Evolutionary conservation across 2,113 vertebrate genomes (phyloP), one percentile per base, ranked within the genome.

Genomic region (Rallus limicola): DNA sequence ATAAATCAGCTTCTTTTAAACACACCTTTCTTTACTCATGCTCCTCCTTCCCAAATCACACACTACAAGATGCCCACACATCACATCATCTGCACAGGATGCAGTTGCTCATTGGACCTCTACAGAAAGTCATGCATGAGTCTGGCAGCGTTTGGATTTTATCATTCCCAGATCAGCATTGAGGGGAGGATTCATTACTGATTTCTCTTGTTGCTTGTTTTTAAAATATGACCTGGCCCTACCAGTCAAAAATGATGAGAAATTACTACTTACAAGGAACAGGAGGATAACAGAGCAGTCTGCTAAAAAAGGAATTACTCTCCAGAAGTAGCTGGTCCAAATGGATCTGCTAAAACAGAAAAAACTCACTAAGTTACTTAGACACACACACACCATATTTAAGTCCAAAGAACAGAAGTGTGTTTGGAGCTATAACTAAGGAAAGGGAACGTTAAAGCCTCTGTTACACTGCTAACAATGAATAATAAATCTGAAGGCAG

Each of bases 291-390:
- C 5, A 52, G 56, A 92, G 11, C 9, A 67, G 31, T 31, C 59
- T 77, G 28, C 52, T 88, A 58, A 67, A 64, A 56, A 55, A 88
- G 48, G 60, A 78, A 58, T 75, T 33, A 26, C 18, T 81, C 48
- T 82, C 56, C 69, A 93, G 67, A 80, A 91, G 58, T 16, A 82
- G 44, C 55, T 75, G 77, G 55, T 78, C 33, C 82, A 88, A 96
- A 91, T 20, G 26, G 26, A 83, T 70, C 64, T 93, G 18, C 82
- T 81, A 75, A 78, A 92, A 52, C 34, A 82, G 34, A 70, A 60
- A 93, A 83, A 38, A 3, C 9, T 20, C 64, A n/a, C 20, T n/a
- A 76, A 90, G 68, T 83, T 88, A 80, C 59, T 94, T 77, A 68
- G 81, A 90, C 36, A 28, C 21, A 36, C 21, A 36, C 77, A 55